Evolutionary conservation across 1,140 invertebrate genomes (phyloP), one percentile per base, ranked within the genome.

Genomic region (Leptinotarsa defecta): DNA sequence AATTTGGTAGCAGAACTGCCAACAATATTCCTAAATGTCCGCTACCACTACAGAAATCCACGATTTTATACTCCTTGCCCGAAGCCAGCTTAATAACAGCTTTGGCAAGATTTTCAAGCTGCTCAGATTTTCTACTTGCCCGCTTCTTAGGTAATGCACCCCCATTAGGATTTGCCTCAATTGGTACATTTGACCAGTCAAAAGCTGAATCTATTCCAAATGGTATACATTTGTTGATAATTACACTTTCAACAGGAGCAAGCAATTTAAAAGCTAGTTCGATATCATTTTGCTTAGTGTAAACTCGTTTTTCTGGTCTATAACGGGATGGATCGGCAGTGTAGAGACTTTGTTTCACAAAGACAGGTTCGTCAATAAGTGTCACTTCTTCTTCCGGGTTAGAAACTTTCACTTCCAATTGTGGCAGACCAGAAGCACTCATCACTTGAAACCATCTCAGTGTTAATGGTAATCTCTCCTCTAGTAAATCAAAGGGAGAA

Each of bases 41-140:
- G 79, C 94, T 93, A 3, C 96, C 97, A 81, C 94, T 95, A 86
- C 97, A 98, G 86, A 98, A 98, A 85, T 98, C 97, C 3, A 98
- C 94, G 78, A 98, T 95, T 17, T 89, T 86, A 79, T 90, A 79
- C 20, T 43, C 64, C 74, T 79, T 81, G 43, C 86, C 77, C 2
- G 81, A 83, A 0, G 90, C 92, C 64, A 96, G 85, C 65, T 91
- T 89, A 2, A 93, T 83, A 0, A 95, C 92, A 22, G 94, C 92
- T 82, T 92, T 91, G n/a, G 91, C 91, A 76, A 99, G 86, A 84
- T 95, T 98, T 86, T 96, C 93, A 27, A 99, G 83, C 84, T 99
- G 97, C 78, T 97, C 91, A 65, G 92, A 92, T 87, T 99, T 99
- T 74, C 94, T 88, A 27, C 89, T 83, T 4, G 93, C 86, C 65